These are phyloP conservation scores for Macroteleia sp. DNA, from an alignment of 2,888 invertebrate genomes.

Conservation along the genomic window DNA sequence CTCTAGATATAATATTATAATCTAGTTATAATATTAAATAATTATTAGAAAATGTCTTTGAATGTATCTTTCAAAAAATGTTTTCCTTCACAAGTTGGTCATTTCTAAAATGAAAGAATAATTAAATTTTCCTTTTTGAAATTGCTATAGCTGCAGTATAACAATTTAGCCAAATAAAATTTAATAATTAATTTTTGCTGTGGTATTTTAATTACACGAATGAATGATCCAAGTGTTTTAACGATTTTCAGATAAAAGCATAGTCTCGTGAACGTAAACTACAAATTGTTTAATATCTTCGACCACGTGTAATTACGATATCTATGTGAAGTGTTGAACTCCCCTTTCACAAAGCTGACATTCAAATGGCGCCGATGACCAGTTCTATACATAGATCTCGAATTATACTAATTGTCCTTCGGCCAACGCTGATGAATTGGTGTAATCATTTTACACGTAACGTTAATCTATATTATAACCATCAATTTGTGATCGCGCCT, in stretches of 20 bases:
- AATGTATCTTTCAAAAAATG: too few species aligned
- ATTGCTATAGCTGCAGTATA: too few species aligned
- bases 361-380: slow-evolving; percentile 44
- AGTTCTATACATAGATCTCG: slow-evolving; percentile 20
- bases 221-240: background rate
- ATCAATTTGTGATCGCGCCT: slow-evolving; percentile 18
- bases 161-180: too few species aligned
- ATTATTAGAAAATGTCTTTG: too few species aligned
- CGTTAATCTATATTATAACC: slow-evolving; percentile 12
- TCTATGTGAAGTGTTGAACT: slow-evolving; percentile 11
- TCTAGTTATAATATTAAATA: too few species aligned
- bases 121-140: too few species aligned
- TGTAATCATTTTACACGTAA: slow-evolving; percentile 25
- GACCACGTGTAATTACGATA: slow-evolving; percentile 11
- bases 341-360: slow-evolving; percentile 44
- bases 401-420: slow-evolving; percentile 36
- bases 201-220: too few species aligned
- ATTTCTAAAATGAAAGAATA: too few species aligned
- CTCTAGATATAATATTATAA: too few species aligned
- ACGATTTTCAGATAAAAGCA: background rate
- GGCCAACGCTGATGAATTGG: slow-evolving; percentile 20
- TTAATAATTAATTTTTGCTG: too few species aligned
- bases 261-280: slow-evolving; percentile 4
- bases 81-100: too few species aligned
- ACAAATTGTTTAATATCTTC: slow-evolving; percentile 33